Conservation (phyloP, 2,113 vertebrate genomes). For the Cyanoderma ruficeps region DNA sequence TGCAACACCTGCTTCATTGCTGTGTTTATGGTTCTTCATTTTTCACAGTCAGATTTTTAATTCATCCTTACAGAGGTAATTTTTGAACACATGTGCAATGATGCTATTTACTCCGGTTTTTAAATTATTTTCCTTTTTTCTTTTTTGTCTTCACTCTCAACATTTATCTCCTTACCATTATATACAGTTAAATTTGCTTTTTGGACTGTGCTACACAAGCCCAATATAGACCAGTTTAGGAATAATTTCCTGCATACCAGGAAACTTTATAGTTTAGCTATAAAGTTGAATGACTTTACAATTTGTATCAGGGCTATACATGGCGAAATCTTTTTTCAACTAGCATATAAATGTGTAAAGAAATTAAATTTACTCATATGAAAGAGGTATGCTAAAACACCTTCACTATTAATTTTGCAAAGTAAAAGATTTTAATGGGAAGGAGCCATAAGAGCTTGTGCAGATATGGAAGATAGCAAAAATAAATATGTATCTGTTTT, state of each 20-base stretch:
- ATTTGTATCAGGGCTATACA: not conserved
- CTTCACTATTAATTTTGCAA: not conserved
- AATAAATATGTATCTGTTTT: not conserved
- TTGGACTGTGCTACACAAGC: not conserved
- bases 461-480: not conserved
- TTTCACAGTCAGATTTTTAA: not conserved
- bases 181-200: not conserved
- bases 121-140: not conserved
- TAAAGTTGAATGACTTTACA: slow-evolving; percentile 26
- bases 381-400: not conserved
- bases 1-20: not conserved
- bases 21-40: not conserved
- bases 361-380: slow-evolving; percentile 5
- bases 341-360: not conserved
- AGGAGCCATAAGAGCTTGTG: not conserved
- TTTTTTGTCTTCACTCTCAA: not conserved
- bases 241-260: not conserved
- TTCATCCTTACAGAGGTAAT: not conserved
- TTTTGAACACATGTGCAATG: not conserved
- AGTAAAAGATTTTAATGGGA: not conserved
- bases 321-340: not conserved
- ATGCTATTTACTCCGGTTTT: not conserved
- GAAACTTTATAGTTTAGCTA: not conserved
- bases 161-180: not conserved
- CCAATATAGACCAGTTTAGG: not conserved